A percentile compares a stretch with the other conserved stretches of the same genome.
Conservation (phyloP, 2,888 invertebrate genomes). For the Chirona hameri region DNA sequence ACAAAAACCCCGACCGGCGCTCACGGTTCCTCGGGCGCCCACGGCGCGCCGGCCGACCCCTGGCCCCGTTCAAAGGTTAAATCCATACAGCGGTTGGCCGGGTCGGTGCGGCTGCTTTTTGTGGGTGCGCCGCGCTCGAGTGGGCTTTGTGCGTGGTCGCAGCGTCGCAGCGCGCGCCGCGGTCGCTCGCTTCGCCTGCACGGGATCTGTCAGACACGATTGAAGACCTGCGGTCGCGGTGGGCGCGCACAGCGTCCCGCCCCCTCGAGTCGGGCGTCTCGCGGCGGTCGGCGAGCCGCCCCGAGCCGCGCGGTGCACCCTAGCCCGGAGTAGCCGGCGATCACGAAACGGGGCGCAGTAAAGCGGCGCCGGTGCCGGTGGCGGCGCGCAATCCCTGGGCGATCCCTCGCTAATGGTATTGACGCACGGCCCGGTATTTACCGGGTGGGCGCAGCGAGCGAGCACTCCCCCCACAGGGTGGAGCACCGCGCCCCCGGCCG, state of each 20-base stretch:
- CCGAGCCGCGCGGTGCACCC: too few relatives aligned
- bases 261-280: too few relatives aligned
- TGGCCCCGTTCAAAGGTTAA: conserved; percentile 3
- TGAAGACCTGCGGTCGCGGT: too few relatives aligned
- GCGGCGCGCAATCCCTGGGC: background rate
- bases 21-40: too few relatives aligned
- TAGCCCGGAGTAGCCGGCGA: too few relatives aligned
- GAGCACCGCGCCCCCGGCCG: background rate
- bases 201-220: background rate
- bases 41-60: background rate
- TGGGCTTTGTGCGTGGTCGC: background rate
- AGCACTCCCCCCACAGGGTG: too few relatives aligned
- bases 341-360: too few relatives aligned
- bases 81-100: background rate
- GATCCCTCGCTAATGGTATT: background rate
- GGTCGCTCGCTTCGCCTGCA: background rate
- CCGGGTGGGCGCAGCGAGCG: background rate
- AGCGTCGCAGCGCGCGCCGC: background rate
- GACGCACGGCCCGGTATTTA: background rate
- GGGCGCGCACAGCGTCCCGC: too few relatives aligned
- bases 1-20: background rate
- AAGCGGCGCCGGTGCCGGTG: background rate
- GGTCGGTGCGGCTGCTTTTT: background rate
- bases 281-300: too few relatives aligned
- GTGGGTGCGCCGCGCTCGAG: background rate